Evolutionary conservation across 2,797 vertebrate genomes (phyloP).

Genomic region (Hybognathus amarus): DNA sequence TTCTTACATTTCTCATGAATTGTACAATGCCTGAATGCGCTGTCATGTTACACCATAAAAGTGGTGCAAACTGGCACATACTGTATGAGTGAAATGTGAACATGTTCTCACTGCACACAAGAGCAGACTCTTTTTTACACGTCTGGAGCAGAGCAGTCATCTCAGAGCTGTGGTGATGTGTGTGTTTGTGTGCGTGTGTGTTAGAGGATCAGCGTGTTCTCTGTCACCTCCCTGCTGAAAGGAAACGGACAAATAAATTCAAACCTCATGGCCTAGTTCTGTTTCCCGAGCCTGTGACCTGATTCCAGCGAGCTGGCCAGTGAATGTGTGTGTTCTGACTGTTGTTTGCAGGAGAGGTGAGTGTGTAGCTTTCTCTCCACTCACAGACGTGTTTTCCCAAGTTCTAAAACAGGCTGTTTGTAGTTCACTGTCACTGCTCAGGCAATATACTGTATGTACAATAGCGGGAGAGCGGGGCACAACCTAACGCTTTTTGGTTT

Average conservation of each 20-base stretch:
- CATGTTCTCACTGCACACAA: constrained; percentile 1
- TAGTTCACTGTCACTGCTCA: constrained; percentile 36
- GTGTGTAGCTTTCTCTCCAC: constrained; percentile 22
- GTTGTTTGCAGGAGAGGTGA: constrained; percentile 32
- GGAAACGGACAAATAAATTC: constrained; percentile 34
- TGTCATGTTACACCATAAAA: background rate
- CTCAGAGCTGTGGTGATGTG: constrained; percentile 1
- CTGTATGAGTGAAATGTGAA: background rate
- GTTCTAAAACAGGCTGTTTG: constrained; percentile 12
- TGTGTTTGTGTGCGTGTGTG: background rate
- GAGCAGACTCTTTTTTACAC: background rate
- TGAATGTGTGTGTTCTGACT: constrained; percentile 29
- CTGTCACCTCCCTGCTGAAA: constrained; percentile 29
- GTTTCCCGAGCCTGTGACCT: constrained; percentile 52
- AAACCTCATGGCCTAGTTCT: constrained; percentile 50
- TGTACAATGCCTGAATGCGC: background rate
- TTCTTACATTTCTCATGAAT: background rate
- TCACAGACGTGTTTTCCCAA: constrained; percentile 39
- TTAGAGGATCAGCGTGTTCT: constrained; percentile 7
- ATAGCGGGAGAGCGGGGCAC: no score
- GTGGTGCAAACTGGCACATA: background rate
- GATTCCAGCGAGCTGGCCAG: constrained; percentile 41
- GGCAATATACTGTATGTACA: no score
- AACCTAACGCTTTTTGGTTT: no score
- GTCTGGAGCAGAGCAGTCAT: background rate